Percentiles rank a stretch among this genome's conserved stretches.
These are phyloP conservation scores for Myocastor coypus DNA, from an alignment of 2,113 vertebrate species.

Conservation along the genomic window DNA sequence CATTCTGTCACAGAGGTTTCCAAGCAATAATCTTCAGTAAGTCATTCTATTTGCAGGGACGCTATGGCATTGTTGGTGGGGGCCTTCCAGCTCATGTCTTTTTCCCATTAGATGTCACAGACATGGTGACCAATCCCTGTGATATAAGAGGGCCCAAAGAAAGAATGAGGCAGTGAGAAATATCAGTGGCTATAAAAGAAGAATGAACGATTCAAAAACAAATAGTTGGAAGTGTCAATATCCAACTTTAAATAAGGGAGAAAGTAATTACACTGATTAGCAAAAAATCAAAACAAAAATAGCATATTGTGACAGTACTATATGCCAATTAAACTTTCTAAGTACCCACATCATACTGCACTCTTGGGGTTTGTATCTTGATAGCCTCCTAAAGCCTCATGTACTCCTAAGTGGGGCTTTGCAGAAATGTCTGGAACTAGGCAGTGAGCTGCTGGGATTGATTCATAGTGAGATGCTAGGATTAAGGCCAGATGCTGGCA, in stretches of 20 bases:
- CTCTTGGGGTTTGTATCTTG: neutral
- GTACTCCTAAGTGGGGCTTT: neutral
- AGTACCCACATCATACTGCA: neutral
- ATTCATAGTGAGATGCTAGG: neutral
- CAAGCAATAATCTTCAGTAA: slow-evolving; percentile 18
- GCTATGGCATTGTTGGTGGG: neutral
- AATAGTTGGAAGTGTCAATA: neutral
- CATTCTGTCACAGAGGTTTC: neutral
- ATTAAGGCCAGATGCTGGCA: neutral
- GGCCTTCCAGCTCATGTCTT: neutral
- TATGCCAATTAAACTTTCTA: neutral
- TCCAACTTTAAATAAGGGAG: neutral
- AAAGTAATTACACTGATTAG: neutral
- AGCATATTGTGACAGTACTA: neutral
- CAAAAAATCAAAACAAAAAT: neutral
- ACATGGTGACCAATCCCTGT: neutral
- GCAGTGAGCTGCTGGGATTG: neutral
- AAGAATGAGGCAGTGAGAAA: neutral
- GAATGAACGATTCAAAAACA: neutral
- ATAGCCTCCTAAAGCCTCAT: neutral
- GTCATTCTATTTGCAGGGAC: neutral
- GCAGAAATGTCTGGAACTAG: neutral
- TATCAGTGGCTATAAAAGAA: neutral
- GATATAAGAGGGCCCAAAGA: neutral
- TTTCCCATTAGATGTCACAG: neutral